These are phyloP conservation scores for Cliona cf. orientalis DNA, from an alignment of 37 sponge, comb jelly and placozoan genomes.

Conservation along the genomic window DNA sequence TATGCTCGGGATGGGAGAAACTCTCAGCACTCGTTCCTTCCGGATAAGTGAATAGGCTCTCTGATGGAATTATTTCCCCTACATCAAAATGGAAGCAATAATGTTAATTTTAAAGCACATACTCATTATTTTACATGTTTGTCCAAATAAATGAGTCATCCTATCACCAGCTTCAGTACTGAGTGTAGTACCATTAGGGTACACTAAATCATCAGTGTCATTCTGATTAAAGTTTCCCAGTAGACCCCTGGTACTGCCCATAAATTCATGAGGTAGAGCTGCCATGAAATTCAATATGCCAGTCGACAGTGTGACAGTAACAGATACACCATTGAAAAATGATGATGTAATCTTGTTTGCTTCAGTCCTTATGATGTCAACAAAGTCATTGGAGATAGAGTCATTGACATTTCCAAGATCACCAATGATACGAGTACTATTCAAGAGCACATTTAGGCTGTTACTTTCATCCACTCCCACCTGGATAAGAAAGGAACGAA, in stretches of 20 bases:
- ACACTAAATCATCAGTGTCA: conserved; percentile 57
- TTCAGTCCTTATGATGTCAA: not conserved
- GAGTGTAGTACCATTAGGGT: conserved; percentile 67
- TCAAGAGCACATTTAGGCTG: conserved; percentile 10
- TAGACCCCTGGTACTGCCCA: conserved; percentile 52
- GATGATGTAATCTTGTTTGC: not conserved
- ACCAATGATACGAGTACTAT: conserved; percentile 26
- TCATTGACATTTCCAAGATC: conserved; percentile 29
- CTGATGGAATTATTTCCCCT: conserved; percentile 59
- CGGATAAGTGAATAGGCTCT: conserved; percentile 59
- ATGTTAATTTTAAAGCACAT: too few relatives aligned
- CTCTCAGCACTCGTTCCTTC: not conserved
- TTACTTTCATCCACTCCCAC: too few relatives aligned
- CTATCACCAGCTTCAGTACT: conserved; percentile 44
- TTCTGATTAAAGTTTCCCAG: conserved; percentile 77
- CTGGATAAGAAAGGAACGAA: too few relatives aligned
- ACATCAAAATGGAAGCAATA: too few relatives aligned
- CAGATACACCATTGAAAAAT: conserved; percentile 44
- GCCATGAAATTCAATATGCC: conserved; percentile 21
- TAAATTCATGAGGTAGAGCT: conserved; percentile 33
- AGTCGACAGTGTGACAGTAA: conserved; percentile 1
- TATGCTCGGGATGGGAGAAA: conserved; percentile 54
- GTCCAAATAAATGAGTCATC: conserved; percentile 69
- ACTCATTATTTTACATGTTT: conserved; percentile 49
- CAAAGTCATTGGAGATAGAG: conserved; percentile 5